These are phyloP conservation scores for Marisa cornuarietis DNA, from an alignment of 1,140 invertebrate genomes.

Conservation along the genomic window DNA sequence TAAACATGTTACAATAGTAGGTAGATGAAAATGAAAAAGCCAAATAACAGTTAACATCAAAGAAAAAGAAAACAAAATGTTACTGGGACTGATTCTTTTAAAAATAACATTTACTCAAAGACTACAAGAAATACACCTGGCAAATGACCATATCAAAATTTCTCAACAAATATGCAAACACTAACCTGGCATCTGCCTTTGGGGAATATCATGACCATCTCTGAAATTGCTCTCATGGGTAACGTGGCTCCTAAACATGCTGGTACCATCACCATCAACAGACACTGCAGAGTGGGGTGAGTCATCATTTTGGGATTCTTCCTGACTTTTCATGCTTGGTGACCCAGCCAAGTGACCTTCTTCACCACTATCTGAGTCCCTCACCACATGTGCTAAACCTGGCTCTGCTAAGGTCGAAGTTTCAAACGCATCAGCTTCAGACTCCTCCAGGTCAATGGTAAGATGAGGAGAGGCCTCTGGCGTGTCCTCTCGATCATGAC, in stretches of 20 bases:
- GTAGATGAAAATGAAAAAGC: too few species aligned
- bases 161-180: too few species aligned
- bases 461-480: background rate
- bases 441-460: slow-evolving; percentile 13
- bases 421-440: background rate
- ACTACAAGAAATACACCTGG: too few species aligned
- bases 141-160: too few species aligned
- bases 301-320: slow-evolving; percentile 2
- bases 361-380: slow-evolving; percentile 14
- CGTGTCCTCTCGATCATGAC: slow-evolving; percentile 23
- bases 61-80: too few species aligned
- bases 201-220: too few species aligned
- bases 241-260: slow-evolving; percentile 10
- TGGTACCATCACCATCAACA: background rate
- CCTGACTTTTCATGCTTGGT: background rate
- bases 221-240: too few species aligned
- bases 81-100: too few species aligned
- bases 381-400: background rate
- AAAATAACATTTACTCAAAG: too few species aligned
- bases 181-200: too few species aligned
- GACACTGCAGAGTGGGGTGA: background rate
- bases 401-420: background rate
- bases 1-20: too few species aligned
- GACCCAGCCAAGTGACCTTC: background rate
- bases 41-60: too few species aligned